Evolutionary conservation across 2,797 vertebrate genomes (phyloP), one percentile per base, ranked within the genome.

Genomic region (Dallia pectoralis): DNA sequence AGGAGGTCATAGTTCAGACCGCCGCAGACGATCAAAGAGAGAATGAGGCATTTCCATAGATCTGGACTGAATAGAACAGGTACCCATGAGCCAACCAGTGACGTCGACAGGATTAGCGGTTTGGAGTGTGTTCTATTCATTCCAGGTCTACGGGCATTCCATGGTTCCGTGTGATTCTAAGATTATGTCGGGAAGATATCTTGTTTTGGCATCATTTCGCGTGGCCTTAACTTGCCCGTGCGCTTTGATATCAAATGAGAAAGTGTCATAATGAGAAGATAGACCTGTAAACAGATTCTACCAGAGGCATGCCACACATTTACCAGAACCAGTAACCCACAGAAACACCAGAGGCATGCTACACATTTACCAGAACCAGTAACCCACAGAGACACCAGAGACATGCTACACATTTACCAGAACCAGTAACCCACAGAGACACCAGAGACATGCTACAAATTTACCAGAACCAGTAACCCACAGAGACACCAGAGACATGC

Each of bases 101-200:
- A 44, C 11, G 14, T 6, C 14, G 40, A 44, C 40, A 44, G 40
- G 40, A 44, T 44, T 14, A 44, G 40, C 9, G 11, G 9, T 44
- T 14, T 12, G 11, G 40, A 44, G 40, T 6, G 9, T 44, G 40
- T 44, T 44, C 40, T 44, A 44, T 11, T 44, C 40, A 44, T 44
- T 44, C 40, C 40, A 44, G 40, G 12, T 44, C 40, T 44, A 44
- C 14, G 40, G 40, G 40, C 40, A 44, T 44, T 44, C 40, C 40
- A 12, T 14, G 40, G 77, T 62, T 61, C 27, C 67, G 27, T 44
- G 66, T 71, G 69, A 53, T 56, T 73, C 76, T 63, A 30, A 67
- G 70, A 85, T 74, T 75, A 77, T 82, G 75, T 82, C 84, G 75
- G 81, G 74, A 76, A 82, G 81, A 69, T 78, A 83, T 82, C 79